Base-by-base conservation (phyloP, 2,888 invertebrate genomes). In the Cabera pusaria region DNA sequence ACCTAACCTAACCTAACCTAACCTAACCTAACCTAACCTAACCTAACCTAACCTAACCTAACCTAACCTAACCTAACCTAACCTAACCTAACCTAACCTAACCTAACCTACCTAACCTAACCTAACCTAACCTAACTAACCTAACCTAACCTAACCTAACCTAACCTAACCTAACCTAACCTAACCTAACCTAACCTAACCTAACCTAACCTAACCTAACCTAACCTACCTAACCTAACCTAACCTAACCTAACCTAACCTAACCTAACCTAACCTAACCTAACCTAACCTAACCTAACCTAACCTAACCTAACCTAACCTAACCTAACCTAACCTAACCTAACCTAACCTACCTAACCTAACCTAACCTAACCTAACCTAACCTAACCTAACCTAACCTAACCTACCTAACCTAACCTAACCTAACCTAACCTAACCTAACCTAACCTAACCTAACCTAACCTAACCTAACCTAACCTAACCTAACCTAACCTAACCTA, bases 41-140 rank as follows among this genome's bases (percentile, higher is more conserved):
- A 49, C 48, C 49, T 52, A 49, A 46, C 52, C 49, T 46, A 50
- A 50, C 50, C 50, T 50, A 49, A 50, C 49, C 46, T 53, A 53
- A 53, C 22, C 50, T 49, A 54, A 54, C 53, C 50, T 47, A 54
- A 54, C 53, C 50, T 48, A 50, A 49, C 52, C 49, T 42, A 53
- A 50, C 53, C 50, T 46, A 53, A 50, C 49, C 50, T 48, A 48
- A 50, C 53, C 49, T 48, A 53, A 53, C 49, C 52, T 47, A 53
- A 53, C 53, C 48, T 49, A 48, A 50, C 53, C 49, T n/a, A 52
- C 52, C 48, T 50, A 53, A 54, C 50, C 50, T 49, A 47, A 49
- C 45, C 49, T 48, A 52, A 52, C 52, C 48, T 52, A 54, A 54
- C 53, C 50, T 54, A 50, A 50, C 49, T 44, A 49, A 49, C 45